These are phyloP conservation scores for Drosophila kuntzei DNA, from an alignment of 2,888 invertebrate genomes.

Conservation along the genomic window DNA sequence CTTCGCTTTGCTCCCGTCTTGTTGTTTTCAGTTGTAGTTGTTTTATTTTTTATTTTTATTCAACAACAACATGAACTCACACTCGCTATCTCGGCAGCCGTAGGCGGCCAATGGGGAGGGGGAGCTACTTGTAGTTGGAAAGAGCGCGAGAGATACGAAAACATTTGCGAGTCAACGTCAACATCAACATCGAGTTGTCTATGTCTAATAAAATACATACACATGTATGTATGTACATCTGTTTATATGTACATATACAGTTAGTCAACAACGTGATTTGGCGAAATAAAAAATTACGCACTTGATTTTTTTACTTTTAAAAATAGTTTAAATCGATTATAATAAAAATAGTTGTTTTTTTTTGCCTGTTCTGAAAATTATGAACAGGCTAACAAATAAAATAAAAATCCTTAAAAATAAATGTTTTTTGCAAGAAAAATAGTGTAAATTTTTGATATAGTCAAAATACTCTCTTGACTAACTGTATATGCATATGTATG, in stretches of 20 bases:
- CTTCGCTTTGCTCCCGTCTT: conserved; percentile 22
- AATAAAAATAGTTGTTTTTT: no score
- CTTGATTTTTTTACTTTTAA: no score
- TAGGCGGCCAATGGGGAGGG: conserved; percentile 16
- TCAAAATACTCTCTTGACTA: no score
- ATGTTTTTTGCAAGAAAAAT: no score
- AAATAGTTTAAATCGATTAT: no score
- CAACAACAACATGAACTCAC: conserved; percentile 51
- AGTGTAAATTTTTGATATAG: no score
- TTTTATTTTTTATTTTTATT: conserved; percentile 31
- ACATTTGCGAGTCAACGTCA: conserved; percentile 32
- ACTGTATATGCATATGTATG: neutral
- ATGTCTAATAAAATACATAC: conserved; percentile 2
- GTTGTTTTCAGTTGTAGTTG: conserved; percentile 41
- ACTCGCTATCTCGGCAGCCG: conserved; percentile 48
- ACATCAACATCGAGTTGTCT: conserved; percentile 30
- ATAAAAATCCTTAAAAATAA: no score
- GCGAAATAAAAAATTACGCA: no score
- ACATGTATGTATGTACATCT: conserved; percentile 4
- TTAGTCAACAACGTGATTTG: no score
- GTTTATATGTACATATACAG: no score
- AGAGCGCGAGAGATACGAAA: conserved; percentile 35
- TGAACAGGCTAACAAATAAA: no score
- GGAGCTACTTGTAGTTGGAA: conserved; percentile 22
- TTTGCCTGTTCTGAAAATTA: no score